Evolutionary conservation across 2,888 invertebrate species (phyloP).

Genomic region (Tenthredo amoena): DNA sequence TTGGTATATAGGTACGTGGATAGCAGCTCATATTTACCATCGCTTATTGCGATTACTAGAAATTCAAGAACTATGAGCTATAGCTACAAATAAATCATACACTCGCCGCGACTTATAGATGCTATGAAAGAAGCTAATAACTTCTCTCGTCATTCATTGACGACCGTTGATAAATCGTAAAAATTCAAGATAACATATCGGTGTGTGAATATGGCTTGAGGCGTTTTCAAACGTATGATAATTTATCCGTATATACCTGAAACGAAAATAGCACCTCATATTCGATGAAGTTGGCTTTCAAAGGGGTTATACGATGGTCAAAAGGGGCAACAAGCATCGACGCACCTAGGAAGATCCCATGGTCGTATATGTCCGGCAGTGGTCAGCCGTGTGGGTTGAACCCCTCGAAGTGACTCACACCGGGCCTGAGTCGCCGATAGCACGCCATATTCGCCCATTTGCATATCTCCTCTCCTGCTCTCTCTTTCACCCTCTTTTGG

Average conservation of each 20-base stretch:
- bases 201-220: neutral
- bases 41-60: neutral
- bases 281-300: neutral
- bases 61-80: neutral
- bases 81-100: neutral
- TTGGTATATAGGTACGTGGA: neutral
- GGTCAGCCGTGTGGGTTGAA: slow-evolving; percentile 43
- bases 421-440: slow-evolving; percentile 59
- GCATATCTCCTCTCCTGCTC: slow-evolving; percentile 57
- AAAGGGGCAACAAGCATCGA: neutral
- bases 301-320: neutral
- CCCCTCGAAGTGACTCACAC: slow-evolving; percentile 61
- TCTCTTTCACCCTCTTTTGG: slow-evolving; percentile 21
- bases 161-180: neutral
- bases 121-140: slow-evolving; percentile 9
- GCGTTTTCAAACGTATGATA: neutral
- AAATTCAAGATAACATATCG: neutral
- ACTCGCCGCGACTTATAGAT: neutral
- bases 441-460: slow-evolving; percentile 64
- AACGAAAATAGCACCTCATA: slow-evolving; percentile 7
- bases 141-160: slow-evolving; percentile 9
- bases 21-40: neutral
- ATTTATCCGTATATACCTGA: neutral
- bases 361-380: slow-evolving; percentile 41
- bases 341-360: slow-evolving; percentile 30